A percentile compares a stretch with the other conserved stretches of the same genome.
Conservation (phyloP, 2,113 vertebrate species). For the Rhadina sibilatrix region DNA sequence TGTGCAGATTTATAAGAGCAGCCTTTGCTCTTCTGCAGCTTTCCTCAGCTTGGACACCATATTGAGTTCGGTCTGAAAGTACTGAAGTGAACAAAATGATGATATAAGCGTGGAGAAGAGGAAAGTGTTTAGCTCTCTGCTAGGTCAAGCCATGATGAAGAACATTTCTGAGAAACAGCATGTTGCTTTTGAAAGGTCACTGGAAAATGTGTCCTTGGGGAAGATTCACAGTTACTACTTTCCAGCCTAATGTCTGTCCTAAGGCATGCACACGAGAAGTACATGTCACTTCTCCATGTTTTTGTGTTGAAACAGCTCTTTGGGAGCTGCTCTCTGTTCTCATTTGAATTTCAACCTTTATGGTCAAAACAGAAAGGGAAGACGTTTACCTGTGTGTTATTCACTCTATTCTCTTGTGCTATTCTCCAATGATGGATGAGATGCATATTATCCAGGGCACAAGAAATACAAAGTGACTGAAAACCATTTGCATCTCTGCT, state of each 20-base stretch:
- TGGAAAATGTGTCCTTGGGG: background rate
- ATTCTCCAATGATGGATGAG: background rate
- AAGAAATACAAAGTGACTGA: background rate
- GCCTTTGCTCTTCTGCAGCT: background rate
- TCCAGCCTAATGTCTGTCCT: background rate
- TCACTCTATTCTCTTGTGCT: background rate
- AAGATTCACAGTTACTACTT: background rate
- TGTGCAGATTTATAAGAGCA: background rate
- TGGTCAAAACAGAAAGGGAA: background rate
- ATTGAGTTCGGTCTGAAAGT: background rate
- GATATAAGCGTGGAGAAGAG: background rate
- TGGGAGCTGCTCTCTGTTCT: background rate
- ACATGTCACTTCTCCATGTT: background rate
- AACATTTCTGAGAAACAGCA: background rate
- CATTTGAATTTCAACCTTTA: background rate
- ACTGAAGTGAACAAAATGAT: background rate
- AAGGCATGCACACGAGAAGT: accelerated
- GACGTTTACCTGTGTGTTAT: background rate
- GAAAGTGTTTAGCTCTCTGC: background rate
- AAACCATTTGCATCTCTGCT: background rate
- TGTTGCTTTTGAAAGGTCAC: background rate
- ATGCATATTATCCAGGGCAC: background rate
- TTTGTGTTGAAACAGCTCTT: background rate
- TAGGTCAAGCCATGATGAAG: background rate
- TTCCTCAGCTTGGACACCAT: background rate